These are phyloP conservation scores for Gastrophryne carolinensis DNA, from an alignment of 2,797 vertebrate species.

Conservation along the genomic window DNA sequence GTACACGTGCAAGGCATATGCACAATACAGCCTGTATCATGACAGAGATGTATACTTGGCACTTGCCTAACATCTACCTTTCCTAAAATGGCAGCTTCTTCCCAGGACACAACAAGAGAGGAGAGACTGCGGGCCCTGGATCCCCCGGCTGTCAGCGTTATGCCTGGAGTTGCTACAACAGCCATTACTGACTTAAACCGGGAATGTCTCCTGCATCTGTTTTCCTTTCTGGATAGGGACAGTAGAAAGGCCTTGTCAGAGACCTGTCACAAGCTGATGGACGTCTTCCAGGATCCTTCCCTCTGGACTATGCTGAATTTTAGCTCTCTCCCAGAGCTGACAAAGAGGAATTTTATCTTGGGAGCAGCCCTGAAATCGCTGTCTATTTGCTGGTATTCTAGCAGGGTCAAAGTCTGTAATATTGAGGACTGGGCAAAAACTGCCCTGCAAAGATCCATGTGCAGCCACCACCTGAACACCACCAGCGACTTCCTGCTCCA, in stretches of 20 bases:
- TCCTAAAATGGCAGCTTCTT: background rate
- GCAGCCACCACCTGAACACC: constrained; percentile 77
- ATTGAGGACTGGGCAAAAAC: constrained; percentile 92
- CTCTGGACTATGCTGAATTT: constrained; percentile 86
- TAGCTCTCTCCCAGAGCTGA: constrained; percentile 78
- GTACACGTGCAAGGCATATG: too few relatives aligned
- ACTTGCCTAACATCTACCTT: background rate
- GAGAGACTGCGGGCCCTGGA: background rate
- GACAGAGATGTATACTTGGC: too few relatives aligned
- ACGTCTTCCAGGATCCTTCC: constrained; percentile 81
- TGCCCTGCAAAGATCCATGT: constrained; percentile 85
- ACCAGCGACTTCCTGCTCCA: constrained; percentile 83
- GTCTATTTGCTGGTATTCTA: constrained; percentile 88
- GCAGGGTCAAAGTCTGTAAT: constrained; percentile 90
- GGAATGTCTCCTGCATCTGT: constrained; percentile 89
- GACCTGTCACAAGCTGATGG: constrained; percentile 74
- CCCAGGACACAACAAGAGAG: background rate
- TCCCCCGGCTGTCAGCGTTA: background rate
- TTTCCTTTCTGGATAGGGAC: constrained; percentile 91
- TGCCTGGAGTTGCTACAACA: constrained; percentile 64
- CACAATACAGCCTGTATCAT: too few relatives aligned
- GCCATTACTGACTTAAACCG: constrained; percentile 82
- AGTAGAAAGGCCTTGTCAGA: constrained; percentile 79
- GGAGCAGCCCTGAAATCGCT: constrained; percentile 79
- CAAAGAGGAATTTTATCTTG: constrained; percentile 83